Evolutionary conservation across 1,140 invertebrate species (phyloP).

Genomic region (Chionoecetes opilio): DNA sequence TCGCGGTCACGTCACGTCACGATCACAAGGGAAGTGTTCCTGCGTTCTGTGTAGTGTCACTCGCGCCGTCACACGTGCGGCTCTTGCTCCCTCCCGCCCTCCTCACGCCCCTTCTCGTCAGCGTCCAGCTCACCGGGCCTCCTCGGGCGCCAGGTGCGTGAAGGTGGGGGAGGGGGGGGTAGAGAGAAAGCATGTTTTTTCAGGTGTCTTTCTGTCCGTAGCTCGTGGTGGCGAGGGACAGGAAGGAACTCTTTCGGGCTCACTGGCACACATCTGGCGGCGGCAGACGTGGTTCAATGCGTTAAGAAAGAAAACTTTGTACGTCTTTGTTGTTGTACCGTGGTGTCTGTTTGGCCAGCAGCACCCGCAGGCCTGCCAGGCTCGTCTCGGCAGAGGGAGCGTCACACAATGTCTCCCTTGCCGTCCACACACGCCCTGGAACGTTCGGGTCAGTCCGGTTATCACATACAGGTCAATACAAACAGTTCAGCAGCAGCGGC

Average conservation of each 20-base stretch:
- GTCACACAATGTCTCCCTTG: background rate
- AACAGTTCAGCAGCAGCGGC: background rate
- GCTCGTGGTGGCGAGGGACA: background rate
- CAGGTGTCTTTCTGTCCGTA: background rate
- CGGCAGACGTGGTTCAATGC: background rate
- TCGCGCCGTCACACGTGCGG: background rate
- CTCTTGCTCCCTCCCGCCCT: background rate
- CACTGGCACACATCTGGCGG: slow-evolving; percentile 23
- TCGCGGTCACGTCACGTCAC: background rate
- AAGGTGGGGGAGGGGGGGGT: background rate
- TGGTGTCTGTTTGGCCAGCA: background rate
- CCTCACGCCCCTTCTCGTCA: background rate
- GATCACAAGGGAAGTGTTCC: background rate
- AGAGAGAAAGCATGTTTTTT: slow-evolving; percentile 1
- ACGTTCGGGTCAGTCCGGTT: background rate
- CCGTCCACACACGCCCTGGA: background rate
- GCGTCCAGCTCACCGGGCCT: background rate
- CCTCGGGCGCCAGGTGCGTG: background rate
- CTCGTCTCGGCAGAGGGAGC: background rate
- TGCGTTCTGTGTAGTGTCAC: background rate
- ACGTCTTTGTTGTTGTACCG: slow-evolving; percentile 14
- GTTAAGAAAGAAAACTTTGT: slow-evolving; percentile 30
- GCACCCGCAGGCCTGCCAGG: background rate
- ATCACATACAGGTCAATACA: background rate
- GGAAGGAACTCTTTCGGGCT: slow-evolving; percentile 17